Evolutionary conservation across 2,797 vertebrate genomes (phyloP).

Genomic region (Rhynchotus rufescens): DNA sequence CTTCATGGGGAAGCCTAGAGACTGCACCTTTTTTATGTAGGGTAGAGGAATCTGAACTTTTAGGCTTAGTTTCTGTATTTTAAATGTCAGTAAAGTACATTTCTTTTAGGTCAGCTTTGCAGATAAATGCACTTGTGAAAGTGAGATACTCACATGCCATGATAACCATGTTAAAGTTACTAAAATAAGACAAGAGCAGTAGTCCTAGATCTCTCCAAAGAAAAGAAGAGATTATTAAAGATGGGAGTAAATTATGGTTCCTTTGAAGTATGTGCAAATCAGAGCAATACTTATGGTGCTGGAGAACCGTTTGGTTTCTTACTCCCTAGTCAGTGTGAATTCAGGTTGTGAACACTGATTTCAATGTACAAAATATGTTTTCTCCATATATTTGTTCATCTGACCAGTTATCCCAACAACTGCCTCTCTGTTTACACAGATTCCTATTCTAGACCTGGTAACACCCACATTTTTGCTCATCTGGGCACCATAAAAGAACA

Average conservation of each 20-base stretch:
- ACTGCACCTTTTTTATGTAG: neutral
- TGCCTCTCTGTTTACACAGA: conserved; percentile 76
- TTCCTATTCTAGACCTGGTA: conserved; percentile 79
- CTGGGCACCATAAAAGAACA: conserved; percentile 80
- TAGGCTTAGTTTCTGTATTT: neutral
- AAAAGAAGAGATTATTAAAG: neutral
- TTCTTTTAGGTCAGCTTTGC: neutral
- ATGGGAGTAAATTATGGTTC: neutral
- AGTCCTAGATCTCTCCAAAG: neutral
- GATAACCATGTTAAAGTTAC: neutral
- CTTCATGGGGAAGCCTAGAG: neutral
- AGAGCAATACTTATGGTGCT: neutral
- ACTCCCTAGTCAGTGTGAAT: neutral
- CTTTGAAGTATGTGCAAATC: neutral
- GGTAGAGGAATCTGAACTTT: neutral
- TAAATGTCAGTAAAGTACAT: neutral
- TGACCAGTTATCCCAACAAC: conserved; percentile 39
- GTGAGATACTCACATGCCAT: neutral
- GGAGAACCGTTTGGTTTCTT: conserved; percentile 11
- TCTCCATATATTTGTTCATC: neutral
- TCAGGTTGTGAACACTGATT: neutral
- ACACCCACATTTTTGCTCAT: conserved; percentile 77
- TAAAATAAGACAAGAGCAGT: neutral
- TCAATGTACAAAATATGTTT: neutral
- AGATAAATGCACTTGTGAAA: neutral